Percentiles rank a stretch among this genome's conserved stretches.
Evolutionary conservation across 2,113 vertebrate species (phyloP).

Genomic region (Haemorhous mexicanus): DNA sequence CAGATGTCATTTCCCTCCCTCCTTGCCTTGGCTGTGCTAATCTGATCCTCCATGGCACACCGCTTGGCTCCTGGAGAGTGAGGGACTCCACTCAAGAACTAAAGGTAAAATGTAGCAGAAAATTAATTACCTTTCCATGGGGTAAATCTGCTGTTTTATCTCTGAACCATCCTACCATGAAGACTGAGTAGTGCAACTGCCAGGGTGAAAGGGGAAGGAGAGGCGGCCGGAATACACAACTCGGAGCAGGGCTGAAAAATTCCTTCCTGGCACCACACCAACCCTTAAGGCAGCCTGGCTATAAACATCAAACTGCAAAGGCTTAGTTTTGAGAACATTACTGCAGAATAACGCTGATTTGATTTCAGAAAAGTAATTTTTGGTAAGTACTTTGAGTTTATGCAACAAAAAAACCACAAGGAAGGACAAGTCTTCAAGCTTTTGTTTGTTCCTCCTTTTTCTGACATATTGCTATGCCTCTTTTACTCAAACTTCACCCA

Average conservation of each 20-base stretch:
- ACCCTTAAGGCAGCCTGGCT: not conserved
- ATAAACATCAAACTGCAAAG: conserved; percentile 21
- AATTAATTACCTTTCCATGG: not conserved
- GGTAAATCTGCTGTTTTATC: not conserved
- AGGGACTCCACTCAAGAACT: not conserved
- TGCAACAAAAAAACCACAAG: not conserved
- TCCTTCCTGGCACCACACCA: conserved; percentile 38
- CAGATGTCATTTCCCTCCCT: not conserved
- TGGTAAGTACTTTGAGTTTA: not conserved
- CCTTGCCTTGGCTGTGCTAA: not conserved
- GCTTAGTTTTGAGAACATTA: not conserved
- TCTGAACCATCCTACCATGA: not conserved
- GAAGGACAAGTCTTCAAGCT: not conserved
- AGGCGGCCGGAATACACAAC: not conserved
- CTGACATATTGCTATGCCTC: not conserved
- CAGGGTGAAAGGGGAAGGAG: not conserved
- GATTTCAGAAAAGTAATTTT: conserved; percentile 22
- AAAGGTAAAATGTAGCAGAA: not conserved
- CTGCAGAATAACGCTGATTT: not conserved
- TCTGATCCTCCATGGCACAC: not conserved
- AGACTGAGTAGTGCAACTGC: not conserved
- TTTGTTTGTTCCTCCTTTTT: not conserved
- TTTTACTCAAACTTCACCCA: not conserved
- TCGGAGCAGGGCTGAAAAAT: not conserved
- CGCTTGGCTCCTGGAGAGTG: rapidly evolving